Base-by-base conservation (phyloP, 2,113 vertebrate genomes). In the Camelus bactrianus region DNA sequence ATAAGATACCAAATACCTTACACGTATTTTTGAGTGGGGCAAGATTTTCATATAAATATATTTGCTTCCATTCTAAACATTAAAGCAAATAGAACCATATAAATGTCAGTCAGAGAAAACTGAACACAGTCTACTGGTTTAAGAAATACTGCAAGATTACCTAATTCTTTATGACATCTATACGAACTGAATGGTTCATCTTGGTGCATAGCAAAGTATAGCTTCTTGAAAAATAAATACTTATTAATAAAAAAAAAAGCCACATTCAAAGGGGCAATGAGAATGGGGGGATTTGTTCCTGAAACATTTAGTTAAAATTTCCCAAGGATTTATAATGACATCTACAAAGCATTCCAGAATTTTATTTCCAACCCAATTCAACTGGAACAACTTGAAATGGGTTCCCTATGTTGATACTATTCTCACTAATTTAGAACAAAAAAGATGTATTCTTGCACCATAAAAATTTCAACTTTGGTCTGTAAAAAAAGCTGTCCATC, bases 21-120 rank as follows among this genome's bases (percentile, higher is more conserved):
- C 4, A 81, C 38, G 62, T 62, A 15, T 35, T 46, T 58, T 79
- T 52, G 82, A 89, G 30, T 22, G 17, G 77, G 48, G 3, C 2
- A 32, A 26, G 13, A 60, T 28, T 76, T 5, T 26, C 28, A 81
- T 62, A 38, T 64, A 85, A 89, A 32, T 67, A 56, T 58, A 86
- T 82, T 82, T 64, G 75, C 52, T 76, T 62, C 58, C 6, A 58
- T 64, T 58, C 38, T 93, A 8, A 94, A 24, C 0, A 82, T 70
- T 70, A 69, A 87, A 20, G 15, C 19, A 90, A 90, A 32, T 70
- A 85, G 8, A 75, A 82, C 4, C 19, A n/a, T 19, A 24, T 67
- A 80, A 76, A 79, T 56, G 8, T 88, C 75, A 93, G 6, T 22
- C 46, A 77, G n/a, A 90, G 58, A 97, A 90, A 82, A 69, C 2